Conservation (phyloP, 64 coral and sea anemone genomes). For the Pachyseris speciosa region DNA sequence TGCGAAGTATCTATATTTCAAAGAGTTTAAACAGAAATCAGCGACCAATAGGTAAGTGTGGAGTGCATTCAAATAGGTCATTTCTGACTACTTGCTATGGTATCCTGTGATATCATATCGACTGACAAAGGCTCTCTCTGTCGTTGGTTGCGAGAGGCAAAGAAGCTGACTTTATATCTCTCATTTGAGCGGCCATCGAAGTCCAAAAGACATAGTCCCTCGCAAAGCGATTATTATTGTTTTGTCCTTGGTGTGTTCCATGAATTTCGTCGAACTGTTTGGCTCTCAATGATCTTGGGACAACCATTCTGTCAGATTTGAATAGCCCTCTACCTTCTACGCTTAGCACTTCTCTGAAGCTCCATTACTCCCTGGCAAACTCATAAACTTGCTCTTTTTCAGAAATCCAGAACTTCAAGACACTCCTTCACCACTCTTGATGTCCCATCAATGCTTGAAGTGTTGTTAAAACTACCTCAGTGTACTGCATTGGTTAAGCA, state of each 20-base stretch:
- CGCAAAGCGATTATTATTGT: slow-evolving; percentile 4
- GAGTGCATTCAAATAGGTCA: no score
- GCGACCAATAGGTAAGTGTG: no score
- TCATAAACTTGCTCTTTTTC: slow-evolving; percentile 56
- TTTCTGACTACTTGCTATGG: no score
- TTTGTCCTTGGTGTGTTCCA: slow-evolving; percentile 32
- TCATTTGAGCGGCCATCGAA: no score
- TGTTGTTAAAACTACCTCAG: slow-evolving; percentile 38
- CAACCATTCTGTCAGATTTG: slow-evolving; percentile 59
- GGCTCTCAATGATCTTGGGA: slow-evolving; percentile 63
- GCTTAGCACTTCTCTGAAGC: slow-evolving; percentile 53
- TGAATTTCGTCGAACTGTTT: slow-evolving; percentile 56
- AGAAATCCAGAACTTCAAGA: slow-evolving; percentile 42
- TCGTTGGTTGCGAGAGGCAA: no score
- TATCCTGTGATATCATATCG: no score
- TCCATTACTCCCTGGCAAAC: no score
- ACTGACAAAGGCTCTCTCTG: no score
- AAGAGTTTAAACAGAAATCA: no score
- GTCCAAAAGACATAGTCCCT: slow-evolving; percentile 76
- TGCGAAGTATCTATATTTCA: no score
- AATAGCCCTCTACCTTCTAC: slow-evolving; percentile 65
- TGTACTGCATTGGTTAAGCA: neutral
- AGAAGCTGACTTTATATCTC: no score
- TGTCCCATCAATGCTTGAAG: slow-evolving; percentile 40
- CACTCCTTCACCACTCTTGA: slow-evolving; percentile 61